Base-by-base conservation (phyloP, 2,888 invertebrate genomes). In the Nudaria mundana region DNA sequence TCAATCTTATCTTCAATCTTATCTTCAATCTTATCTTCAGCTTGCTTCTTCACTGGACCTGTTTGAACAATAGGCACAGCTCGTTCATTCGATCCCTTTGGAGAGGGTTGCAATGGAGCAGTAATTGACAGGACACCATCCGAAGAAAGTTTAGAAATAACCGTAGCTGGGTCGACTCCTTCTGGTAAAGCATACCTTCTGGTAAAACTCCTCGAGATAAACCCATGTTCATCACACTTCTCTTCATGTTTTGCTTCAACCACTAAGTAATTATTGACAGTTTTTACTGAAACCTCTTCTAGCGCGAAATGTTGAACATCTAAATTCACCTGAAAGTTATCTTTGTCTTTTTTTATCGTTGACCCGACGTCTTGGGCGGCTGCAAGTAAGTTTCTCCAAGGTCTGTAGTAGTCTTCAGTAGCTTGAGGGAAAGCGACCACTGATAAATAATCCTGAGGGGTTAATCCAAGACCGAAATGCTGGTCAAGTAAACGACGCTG, bases 161-260 rank as follows among this genome's bases (percentile, higher is more conserved):
- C 91, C 14, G 90, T 81, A 15, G 93, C 92, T 0, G 92, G 90
- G 42, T 94, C 92, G 29, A 75, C 51, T 2, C 70, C 75, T 31
- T 91, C 87, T 0, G 93, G 93, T 36, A 94, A 67, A 12, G 90
- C 71, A 54, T 93, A 94, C 45, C 78, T 81, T 42, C 95, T 90
- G 1, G 78, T 86, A 56, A 95, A 95, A 63, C 95, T 94, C 35
- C 95, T 89, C 0, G 94, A 92, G 32, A 96, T 91, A 62, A 66
- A 93, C 1, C 94, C 94, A 54, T 95, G 94, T 55, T 95, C 93
- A 63, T 95, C 95, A 49, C 91, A 90, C 60, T 91, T 93, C 65
- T 95, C 95, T 61, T 94, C 94, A 57, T 95, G 95, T 66, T 93
- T 94, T 1, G 93, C 95, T 68, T 94, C 93, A 7, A 94, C 86